These are phyloP conservation scores for Apantesis nais DNA, from an alignment of 2,888 invertebrate genomes.

Conservation along the genomic window DNA sequence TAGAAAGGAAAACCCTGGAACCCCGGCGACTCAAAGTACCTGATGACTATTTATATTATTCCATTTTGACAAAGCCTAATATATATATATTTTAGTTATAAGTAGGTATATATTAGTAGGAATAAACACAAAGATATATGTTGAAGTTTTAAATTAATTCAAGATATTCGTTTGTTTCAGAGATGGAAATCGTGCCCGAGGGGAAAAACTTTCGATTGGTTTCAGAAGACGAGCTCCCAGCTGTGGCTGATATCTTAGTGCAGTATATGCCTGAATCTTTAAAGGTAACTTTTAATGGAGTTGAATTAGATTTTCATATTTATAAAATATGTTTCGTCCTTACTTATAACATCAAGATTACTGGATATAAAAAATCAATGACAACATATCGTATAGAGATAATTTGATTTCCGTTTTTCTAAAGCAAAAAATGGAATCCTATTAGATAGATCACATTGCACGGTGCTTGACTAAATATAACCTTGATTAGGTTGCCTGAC, in stretches of 20 bases:
- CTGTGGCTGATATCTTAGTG: conserved; percentile 91
- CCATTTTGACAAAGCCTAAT: no score
- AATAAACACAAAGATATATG: neutral
- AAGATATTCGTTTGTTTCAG: conserved; percentile 78
- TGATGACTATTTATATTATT: no score
- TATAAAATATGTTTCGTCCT: neutral
- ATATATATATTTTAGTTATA: no score
- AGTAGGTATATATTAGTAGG: no score
- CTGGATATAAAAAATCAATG: neutral
- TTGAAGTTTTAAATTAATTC: conserved; percentile 3
- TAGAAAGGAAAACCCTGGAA: no score
- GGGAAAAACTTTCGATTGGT: conserved; percentile 95
- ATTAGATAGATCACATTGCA: no score
- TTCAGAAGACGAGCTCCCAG: conserved; percentile 93
- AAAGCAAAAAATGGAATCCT: no score
- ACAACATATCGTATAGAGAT: neutral
- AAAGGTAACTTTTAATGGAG: conserved; percentile 86
- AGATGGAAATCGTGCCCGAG: conserved; percentile 94
- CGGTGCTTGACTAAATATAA: no score
- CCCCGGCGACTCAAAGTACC: no score
- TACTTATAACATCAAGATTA: neutral
- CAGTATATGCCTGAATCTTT: conserved; percentile 94
- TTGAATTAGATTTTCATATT: conserved; percentile 15
- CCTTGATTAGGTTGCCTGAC: no score
- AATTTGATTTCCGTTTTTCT: no score